Evolutionary conservation across 2,113 vertebrate species (phyloP).

Genomic region (Chionis minor): DNA sequence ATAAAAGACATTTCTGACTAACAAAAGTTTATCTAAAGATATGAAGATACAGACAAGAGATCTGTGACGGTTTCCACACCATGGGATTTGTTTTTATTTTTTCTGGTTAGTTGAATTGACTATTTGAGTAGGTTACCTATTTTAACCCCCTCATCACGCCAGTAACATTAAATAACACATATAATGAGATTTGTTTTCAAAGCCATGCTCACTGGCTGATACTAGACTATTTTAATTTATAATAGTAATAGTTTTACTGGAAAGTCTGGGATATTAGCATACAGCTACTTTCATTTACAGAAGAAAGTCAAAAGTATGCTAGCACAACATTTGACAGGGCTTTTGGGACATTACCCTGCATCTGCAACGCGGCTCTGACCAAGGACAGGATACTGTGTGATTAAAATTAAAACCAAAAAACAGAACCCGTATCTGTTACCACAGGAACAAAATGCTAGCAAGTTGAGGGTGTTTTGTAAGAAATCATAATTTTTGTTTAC

Average conservation of each 20-base stretch:
- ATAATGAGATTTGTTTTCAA: background rate
- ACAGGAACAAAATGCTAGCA: background rate
- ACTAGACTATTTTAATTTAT: background rate
- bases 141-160: fast-evolving
- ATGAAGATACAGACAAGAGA: background rate
- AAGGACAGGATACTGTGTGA: background rate
- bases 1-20: background rate
- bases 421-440: background rate
- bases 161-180: background rate
- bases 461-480: background rate
- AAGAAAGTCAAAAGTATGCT: background rate
- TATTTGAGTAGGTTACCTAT: background rate
- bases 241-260: background rate
- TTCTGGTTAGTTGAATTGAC: background rate
- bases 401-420: background rate
- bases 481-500: slow-evolving; percentile 9
- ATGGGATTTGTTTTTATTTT: background rate
- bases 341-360: background rate
- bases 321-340: background rate
- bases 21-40: background rate
- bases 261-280: background rate
- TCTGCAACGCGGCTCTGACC: background rate
- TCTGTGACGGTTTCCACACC: background rate
- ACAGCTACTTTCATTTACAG: background rate
- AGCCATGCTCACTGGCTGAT: background rate